Conservation (phyloP, 1,140 invertebrate species). For the Drosophila tristis region DNA sequence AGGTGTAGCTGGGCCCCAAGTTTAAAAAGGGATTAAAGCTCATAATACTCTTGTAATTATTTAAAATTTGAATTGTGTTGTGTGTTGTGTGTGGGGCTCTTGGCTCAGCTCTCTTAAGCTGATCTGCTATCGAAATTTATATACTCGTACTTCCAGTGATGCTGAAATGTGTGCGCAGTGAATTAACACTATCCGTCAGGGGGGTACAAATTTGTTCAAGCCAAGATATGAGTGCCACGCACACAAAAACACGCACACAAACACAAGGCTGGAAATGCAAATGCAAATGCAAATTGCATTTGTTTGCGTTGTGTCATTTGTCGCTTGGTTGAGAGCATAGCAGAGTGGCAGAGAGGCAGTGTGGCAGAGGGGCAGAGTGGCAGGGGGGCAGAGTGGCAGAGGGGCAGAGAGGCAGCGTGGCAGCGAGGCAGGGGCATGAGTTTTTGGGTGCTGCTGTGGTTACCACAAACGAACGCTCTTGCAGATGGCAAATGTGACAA, state of each 20-base stretch:
- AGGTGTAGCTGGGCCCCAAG: too few relatives aligned
- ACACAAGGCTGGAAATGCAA: neutral
- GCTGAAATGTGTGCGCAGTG: slow-evolving; percentile 24
- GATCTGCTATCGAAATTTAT: neutral
- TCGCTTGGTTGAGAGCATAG: slow-evolving; percentile 25
- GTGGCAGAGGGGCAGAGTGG: too few relatives aligned
- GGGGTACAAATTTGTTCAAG: neutral
- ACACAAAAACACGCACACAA: slow-evolving; percentile 4
- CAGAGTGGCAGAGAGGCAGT: neutral
- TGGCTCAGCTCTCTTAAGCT: too few relatives aligned
- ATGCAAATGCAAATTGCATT: slow-evolving; percentile 58
- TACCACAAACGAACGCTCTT: slow-evolving; percentile 6
- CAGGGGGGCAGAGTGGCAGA: neutral
- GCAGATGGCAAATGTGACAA: slow-evolving; percentile 48
- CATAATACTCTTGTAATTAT: too few relatives aligned
- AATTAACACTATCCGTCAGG: slow-evolving; percentile 27
- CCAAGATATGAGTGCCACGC: too few relatives aligned
- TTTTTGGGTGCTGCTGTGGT: too few relatives aligned
- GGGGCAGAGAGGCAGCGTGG: neutral
- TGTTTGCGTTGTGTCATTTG: slow-evolving; percentile 54
- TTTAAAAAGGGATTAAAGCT: too few relatives aligned
- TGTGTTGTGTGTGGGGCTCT: too few relatives aligned
- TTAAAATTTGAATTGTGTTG: too few relatives aligned
- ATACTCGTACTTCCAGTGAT: neutral
- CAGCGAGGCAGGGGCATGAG: too few relatives aligned